A percentile compares a stretch with the other conserved stretches of the same genome.
Evolutionary conservation across 2,888 invertebrate genomes (phyloP).

Genomic region (Mongoloraphidia duomilia): DNA sequence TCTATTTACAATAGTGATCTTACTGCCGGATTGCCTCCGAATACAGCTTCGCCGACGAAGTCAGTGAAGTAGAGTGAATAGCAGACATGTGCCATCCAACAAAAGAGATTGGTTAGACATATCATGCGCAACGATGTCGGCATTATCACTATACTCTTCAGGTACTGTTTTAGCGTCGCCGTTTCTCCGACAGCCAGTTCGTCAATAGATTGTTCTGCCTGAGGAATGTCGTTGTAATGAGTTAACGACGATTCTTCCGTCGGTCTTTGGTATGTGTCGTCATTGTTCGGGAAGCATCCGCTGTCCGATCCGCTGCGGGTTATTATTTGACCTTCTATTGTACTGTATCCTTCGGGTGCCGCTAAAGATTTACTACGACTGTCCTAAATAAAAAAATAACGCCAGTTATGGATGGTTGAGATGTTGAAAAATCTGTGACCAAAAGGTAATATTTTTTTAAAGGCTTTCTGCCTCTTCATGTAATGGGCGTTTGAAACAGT

Average conservation of each 20-base stretch:
- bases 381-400: too few species aligned
- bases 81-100: slow-evolving; percentile 97
- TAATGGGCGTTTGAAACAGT: too few species aligned
- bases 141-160: slow-evolving; percentile 84
- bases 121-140: slow-evolving; percentile 73
- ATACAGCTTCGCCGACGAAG: slow-evolving; percentile 86
- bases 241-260: slow-evolving; percentile 25
- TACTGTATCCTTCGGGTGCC: too few species aligned
- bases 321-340: too few species aligned
- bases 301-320: too few species aligned
- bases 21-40: slow-evolving; percentile 72
- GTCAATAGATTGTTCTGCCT: neutral
- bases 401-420: too few species aligned
- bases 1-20: slow-evolving; percentile 20
- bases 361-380: too few species aligned
- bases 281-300: slow-evolving; percentile 18
- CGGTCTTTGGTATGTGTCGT: slow-evolving; percentile 30
- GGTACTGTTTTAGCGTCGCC: slow-evolving; percentile 54
- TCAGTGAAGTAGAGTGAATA: slow-evolving; percentile 94
- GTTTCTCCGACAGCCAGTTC: neutral
- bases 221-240: slow-evolving; percentile 29
- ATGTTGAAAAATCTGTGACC: too few species aligned
- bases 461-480: too few species aligned
- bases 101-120: slow-evolving; percentile 87
- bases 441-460: too few species aligned